Conservation (phyloP, 2,797 vertebrate genomes). For the Diglossa cyanea region DNA sequence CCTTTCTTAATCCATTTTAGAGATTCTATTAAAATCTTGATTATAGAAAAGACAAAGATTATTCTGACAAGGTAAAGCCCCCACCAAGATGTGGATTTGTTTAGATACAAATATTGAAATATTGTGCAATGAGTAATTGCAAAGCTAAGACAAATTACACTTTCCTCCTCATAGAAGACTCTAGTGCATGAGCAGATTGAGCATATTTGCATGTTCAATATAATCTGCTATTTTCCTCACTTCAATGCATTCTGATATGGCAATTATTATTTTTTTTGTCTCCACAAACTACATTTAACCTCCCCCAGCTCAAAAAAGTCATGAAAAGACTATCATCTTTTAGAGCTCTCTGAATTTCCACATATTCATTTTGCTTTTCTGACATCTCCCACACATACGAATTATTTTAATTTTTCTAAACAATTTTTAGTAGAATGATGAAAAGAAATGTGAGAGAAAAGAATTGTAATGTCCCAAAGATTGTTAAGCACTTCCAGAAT, state of each 20-base stretch:
- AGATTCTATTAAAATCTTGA: not conserved
- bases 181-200: not conserved
- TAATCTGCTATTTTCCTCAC: not conserved
- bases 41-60: not conserved
- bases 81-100: not conserved
- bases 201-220: slow-evolving; percentile 14
- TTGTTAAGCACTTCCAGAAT: not conserved
- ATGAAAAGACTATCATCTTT: not conserved
- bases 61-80: not conserved
- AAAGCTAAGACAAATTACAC: not conserved
- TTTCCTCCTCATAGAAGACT: not conserved
- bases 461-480: not conserved
- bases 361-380: not conserved
- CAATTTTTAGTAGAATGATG: not conserved
- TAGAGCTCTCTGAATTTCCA: not conserved
- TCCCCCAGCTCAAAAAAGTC: not conserved
- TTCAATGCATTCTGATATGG: not conserved
- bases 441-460: not conserved
- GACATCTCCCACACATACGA: not conserved
- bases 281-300: not conserved
- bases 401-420: not conserved
- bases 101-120: not conserved
- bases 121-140: not conserved
- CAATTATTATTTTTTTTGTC: not conserved
- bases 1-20: not conserved